A percentile compares a stretch with the other conserved stretches of the same genome.
phyloP scores from a whole-genome alignment of 2,113 vertebrate genomes.

The Eurypyga helias region DNA sequence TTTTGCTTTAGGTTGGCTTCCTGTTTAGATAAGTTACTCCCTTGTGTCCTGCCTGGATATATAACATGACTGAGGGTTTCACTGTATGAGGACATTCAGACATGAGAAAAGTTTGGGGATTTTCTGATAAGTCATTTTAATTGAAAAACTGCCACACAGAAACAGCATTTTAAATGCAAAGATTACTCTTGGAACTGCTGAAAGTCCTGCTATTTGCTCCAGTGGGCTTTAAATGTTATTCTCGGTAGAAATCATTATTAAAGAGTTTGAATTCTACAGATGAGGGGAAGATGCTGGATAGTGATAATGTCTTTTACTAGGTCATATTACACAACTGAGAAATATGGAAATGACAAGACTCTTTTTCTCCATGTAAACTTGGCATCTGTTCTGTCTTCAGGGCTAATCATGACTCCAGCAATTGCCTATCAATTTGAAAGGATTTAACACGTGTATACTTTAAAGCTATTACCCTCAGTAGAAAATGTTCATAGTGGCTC shows the following conservation, averaged over 20 bases:
- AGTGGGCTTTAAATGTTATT: background rate
- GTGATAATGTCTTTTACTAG: background rate
- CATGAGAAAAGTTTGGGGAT: background rate
- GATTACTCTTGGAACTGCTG: background rate
- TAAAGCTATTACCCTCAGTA: background rate
- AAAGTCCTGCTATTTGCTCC: background rate
- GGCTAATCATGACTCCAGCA: background rate
- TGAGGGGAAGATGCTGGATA: background rate
- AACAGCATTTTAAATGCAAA: background rate
- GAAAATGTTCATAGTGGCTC: background rate
- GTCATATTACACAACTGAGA: background rate
- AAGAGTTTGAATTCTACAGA: background rate
- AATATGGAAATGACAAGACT: background rate
- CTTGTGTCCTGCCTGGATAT: background rate
- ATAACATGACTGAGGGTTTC: background rate
- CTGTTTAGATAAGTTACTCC: background rate
- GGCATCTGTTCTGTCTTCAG: background rate
- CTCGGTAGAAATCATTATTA: background rate
- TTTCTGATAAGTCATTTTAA: background rate
- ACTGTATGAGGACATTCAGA: background rate
- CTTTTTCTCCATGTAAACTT: background rate
- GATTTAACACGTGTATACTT: background rate
- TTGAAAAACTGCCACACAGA: background rate
- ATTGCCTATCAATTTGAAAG: background rate
- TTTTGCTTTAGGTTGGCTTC: background rate